A percentile compares a stretch with the other conserved stretches of the same genome.
Evolutionary conservation across 2,888 invertebrate genomes (phyloP).

Genomic region (Pandemis heparana): DNA sequence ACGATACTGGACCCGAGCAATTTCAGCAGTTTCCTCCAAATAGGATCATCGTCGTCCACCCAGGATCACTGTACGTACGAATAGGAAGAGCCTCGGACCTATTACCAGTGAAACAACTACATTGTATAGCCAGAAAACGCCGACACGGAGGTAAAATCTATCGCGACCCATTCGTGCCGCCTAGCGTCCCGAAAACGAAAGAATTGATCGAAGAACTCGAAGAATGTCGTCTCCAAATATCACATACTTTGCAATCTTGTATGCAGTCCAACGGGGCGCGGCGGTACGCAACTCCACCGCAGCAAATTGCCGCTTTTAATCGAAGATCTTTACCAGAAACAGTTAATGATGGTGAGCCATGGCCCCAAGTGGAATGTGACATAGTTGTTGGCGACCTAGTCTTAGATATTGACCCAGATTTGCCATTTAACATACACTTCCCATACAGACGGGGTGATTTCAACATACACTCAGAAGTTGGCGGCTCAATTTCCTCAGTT

Average conservation of each 20-base stretch:
- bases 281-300: conserved; percentile 94
- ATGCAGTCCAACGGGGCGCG: conserved; percentile 93
- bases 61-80: conserved; percentile 95
- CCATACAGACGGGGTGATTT: conserved; percentile 95
- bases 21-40: conserved; percentile 90
- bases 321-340: conserved; percentile 90
- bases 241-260: conserved; percentile 94
- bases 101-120: conserved; percentile 93
- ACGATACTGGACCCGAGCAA: conserved; percentile 74
- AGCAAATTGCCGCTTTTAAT: conserved; percentile 96
- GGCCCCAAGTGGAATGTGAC: conserved; percentile 88
- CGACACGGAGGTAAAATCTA: conserved; percentile 84
- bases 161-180: conserved; percentile 88
- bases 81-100: conserved; percentile 97
- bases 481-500: conserved; percentile 94
- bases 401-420: conserved; percentile 88
- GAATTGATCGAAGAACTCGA: conserved; percentile 92
- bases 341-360: conserved; percentile 84
- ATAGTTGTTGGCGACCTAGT: conserved; percentile 92
- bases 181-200: conserved; percentile 87
- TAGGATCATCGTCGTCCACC: conserved; percentile 96
- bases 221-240: conserved; percentile 93
- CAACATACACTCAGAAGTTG: conserved; percentile 93
- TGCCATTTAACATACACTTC: conserved; percentile 95
- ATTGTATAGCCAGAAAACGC: conserved; percentile 92